These are phyloP conservation scores for Sebastiscus tertius DNA, from an alignment of 2,797 vertebrate genomes.

Conservation along the genomic window DNA sequence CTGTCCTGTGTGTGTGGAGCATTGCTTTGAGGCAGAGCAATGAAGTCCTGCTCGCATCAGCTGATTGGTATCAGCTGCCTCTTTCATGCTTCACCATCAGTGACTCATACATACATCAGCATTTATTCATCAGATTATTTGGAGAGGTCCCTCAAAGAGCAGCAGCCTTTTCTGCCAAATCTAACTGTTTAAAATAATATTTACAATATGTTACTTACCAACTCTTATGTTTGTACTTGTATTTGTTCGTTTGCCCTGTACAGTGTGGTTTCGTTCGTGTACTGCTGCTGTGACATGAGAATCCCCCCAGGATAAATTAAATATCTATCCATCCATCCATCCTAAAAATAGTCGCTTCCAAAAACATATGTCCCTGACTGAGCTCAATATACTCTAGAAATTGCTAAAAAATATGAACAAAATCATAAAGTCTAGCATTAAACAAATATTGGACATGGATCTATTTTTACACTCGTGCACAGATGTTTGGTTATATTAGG, in stretches of 20 bases:
- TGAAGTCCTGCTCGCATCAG: constrained; percentile 12
- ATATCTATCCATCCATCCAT: background rate
- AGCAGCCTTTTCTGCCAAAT: background rate
- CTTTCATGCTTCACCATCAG: background rate
- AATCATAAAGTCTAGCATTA: background rate
- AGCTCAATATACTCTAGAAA: background rate
- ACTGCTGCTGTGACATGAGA: background rate
- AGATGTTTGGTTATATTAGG: background rate
- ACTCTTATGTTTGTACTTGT: background rate
- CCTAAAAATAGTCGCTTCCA: background rate
- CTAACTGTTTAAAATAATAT: background rate
- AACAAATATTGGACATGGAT: background rate
- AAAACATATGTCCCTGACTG: background rate
- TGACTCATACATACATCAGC: background rate
- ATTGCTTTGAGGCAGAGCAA: background rate
- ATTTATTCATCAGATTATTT: background rate
- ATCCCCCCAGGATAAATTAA: background rate
- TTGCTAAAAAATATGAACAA: background rate
- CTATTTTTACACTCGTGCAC: background rate
- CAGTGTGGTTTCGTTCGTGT: background rate
- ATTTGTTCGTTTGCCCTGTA: background rate
- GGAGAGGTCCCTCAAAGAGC: background rate
- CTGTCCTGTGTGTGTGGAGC: background rate
- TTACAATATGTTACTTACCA: background rate
- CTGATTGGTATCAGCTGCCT: constrained; percentile 15